These are phyloP conservation scores for Lucinisca nassula DNA, from an alignment of 2,888 invertebrate genomes.

Conservation along the genomic window DNA sequence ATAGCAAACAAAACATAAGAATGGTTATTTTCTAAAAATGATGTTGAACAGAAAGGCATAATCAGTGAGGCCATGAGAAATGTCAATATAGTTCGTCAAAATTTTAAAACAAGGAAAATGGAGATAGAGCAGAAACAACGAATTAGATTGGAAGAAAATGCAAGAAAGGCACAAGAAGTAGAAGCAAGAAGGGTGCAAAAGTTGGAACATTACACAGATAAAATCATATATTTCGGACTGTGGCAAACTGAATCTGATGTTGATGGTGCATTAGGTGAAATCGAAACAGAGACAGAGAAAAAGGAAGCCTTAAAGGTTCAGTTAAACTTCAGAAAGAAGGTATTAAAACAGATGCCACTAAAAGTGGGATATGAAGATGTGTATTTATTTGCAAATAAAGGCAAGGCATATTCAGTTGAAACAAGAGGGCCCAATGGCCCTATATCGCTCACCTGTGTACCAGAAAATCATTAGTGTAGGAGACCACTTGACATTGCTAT, in stretches of 20 bases:
- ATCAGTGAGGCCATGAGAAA: conserved; percentile 30
- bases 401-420: neutral
- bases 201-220: conserved; percentile 37
- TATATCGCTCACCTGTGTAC: no score
- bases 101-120: conserved; percentile 25
- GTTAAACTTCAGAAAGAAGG: conserved; percentile 57
- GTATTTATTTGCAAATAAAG: neutral
- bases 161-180: neutral
- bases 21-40: conserved; percentile 46
- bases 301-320: conserved; percentile 56
- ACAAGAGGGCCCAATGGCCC: no score
- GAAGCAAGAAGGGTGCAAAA: conserved; percentile 36
- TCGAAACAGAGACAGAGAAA: conserved; percentile 37
- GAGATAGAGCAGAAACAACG: conserved; percentile 42
- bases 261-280: conserved; percentile 29
- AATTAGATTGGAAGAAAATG: conserved; percentile 7
- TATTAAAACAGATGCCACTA: conserved; percentile 53
- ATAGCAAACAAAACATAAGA: conserved; percentile 46
- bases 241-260: conserved; percentile 61
- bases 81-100: conserved; percentile 17
- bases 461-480: no score
- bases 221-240: conserved; percentile 54
- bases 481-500: no score
- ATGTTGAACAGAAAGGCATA: conserved; percentile 21
- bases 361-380: neutral